Evolutionary conservation across 37 sponge, comb jelly and placozoan genomes (phyloP).

Genomic region (Bolinopsis microptera): DNA sequence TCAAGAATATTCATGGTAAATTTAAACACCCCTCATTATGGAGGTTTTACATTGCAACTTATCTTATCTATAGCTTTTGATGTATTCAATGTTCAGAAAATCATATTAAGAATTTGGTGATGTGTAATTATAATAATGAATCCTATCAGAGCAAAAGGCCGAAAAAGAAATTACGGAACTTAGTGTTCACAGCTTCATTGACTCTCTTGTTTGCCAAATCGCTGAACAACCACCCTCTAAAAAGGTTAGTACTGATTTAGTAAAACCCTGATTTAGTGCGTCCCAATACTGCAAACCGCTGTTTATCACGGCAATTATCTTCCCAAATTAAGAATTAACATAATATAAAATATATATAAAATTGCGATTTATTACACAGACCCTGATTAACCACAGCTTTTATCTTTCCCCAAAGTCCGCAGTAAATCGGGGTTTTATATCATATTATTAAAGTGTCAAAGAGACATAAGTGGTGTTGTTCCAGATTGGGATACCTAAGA

Average conservation of each 20-base stretch:
- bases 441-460: too few species aligned
- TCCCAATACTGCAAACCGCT: not conserved
- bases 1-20: not conserved
- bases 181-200: slow-evolving; percentile 63
- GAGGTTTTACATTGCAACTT: not conserved
- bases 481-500: too few species aligned
- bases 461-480: too few species aligned
- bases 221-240: not conserved
- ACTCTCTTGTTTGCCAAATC: slow-evolving; percentile 53
- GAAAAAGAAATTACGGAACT: slow-evolving; percentile 53
- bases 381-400: too few species aligned
- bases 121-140: not conserved
- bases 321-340: too few species aligned
- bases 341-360: too few species aligned
- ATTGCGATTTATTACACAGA: too few species aligned
- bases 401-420: too few species aligned
- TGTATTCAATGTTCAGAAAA: not conserved
- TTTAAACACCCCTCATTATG: not conserved
- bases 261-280: not conserved
- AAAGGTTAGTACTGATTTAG: slow-evolving; percentile 9
- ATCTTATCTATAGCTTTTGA: not conserved
- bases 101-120: not conserved
- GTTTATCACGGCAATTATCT: not conserved
- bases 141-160: not conserved
- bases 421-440: too few species aligned